Percentiles rank a stretch among this genome's conserved stretches.
These are phyloP conservation scores for Anthonomus grandis DNA, from an alignment of 1,140 invertebrate genomes.

Conservation along the genomic window DNA sequence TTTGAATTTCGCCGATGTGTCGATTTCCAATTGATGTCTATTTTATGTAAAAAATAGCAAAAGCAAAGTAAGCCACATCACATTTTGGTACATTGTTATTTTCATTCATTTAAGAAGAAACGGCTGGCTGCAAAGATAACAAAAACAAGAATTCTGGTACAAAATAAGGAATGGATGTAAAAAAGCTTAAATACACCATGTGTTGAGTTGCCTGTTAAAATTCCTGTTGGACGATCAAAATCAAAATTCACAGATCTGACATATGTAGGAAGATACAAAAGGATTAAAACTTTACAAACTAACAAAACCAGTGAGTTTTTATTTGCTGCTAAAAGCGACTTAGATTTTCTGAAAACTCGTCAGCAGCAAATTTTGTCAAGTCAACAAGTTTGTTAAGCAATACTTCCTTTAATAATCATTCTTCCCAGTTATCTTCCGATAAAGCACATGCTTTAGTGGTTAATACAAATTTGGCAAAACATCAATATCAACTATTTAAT, in stretches of 20 bases:
- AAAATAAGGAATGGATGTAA: not conserved
- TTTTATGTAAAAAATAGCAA: not conserved
- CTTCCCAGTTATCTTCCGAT: not conserved
- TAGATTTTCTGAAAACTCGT: not conserved
- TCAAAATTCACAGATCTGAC: not conserved
- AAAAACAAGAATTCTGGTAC: not conserved
- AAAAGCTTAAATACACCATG: not conserved
- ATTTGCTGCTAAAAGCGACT: not conserved
- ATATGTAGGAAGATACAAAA: conserved; percentile 3
- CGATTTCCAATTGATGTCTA: not conserved
- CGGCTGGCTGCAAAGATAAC: conserved; percentile 2
- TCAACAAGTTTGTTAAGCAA: conserved; percentile 1
- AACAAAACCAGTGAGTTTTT: not conserved
- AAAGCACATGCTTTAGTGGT: not conserved
- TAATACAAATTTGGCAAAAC: not conserved
- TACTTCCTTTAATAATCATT: not conserved
- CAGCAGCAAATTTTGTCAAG: conserved; percentile 1
- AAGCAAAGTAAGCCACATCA: not conserved
- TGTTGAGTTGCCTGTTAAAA: not conserved
- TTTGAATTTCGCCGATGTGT: not conserved
- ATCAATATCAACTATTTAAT: not conserved
- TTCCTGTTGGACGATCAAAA: conserved; percentile 2
- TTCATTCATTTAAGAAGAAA: no score
- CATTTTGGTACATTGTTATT: not conserved
- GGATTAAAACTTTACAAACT: not conserved